A percentile compares a stretch with the other conserved stretches of the same genome.
phyloP scores from a whole-genome alignment of 2,888 invertebrate genomes.

The Sinodicranocentrus sp. region DNA sequence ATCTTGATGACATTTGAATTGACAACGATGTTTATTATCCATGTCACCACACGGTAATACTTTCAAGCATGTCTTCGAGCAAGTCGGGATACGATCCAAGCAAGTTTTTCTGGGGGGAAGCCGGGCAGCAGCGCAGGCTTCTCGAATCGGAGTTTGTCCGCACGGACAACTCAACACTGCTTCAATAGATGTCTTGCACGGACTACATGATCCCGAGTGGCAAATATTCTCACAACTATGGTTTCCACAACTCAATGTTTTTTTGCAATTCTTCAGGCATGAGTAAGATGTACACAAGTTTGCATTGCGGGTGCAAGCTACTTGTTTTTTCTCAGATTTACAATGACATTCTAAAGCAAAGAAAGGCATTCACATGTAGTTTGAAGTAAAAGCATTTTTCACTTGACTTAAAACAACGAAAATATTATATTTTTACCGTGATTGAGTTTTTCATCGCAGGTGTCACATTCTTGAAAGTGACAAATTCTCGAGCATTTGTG shows the following conservation, averaged over 20 bases:
- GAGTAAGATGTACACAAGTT: slow-evolving; percentile 80
- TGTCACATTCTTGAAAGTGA: slow-evolving; percentile 88
- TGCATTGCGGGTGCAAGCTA: slow-evolving; percentile 83
- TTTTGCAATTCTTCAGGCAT: slow-evolving; percentile 82
- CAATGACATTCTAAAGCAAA: slow-evolving; percentile 88
- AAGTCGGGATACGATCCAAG: slow-evolving; percentile 89
- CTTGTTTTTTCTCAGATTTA: slow-evolving; percentile 82
- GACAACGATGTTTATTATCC: slow-evolving; percentile 85
- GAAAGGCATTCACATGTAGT: no score
- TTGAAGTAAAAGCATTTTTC: no score
- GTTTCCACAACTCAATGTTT: slow-evolving; percentile 79
- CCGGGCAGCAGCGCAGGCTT: slow-evolving; percentile 78
- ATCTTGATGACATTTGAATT: slow-evolving; percentile 84
- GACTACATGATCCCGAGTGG: slow-evolving; percentile 84
- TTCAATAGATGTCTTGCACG: slow-evolving; percentile 83
- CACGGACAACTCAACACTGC: slow-evolving; percentile 87
- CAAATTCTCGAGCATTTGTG: slow-evolving; percentile 87
- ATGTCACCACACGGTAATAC: slow-evolving; percentile 85
- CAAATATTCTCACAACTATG: slow-evolving; percentile 86
- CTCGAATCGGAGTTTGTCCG: slow-evolving; percentile 83
- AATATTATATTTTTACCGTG: no score
- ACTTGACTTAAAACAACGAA: no score
- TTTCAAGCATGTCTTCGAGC: slow-evolving; percentile 84
- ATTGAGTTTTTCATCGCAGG: slow-evolving; percentile 84
- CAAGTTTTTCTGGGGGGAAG: slow-evolving; percentile 82